phyloP scores from a whole-genome alignment of 2,888 invertebrate genomes.

The Diploptera punctata region DNA sequence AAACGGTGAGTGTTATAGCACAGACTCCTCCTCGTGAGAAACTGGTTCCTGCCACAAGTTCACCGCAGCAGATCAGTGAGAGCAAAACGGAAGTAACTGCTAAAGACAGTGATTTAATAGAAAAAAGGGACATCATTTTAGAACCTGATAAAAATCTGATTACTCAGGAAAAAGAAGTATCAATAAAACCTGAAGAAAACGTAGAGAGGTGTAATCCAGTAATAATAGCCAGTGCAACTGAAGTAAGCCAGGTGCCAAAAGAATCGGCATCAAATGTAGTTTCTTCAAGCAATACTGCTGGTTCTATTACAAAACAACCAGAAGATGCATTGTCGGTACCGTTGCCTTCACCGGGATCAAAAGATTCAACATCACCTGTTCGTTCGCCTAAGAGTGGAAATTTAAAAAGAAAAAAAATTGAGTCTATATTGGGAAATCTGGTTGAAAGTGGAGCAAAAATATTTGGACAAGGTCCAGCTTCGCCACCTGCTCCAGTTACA shows the following conservation, averaged over 20 bases:
- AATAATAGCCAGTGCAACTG: conserved; percentile 17
- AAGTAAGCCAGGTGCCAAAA: neutral
- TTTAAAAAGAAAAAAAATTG: conserved; percentile 49
- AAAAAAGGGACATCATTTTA: neutral
- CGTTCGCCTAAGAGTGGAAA: conserved; percentile 37
- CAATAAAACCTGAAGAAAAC: neutral
- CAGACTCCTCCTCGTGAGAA: conserved; percentile 32
- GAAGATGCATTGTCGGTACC: conserved; percentile 28
- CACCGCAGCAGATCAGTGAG: neutral
- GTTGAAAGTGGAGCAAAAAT: conserved; percentile 43
- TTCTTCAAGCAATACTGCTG: neutral
- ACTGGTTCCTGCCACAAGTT: neutral
- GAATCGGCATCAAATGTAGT: neutral
- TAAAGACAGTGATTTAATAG: conserved; percentile 5
- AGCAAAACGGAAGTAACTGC: neutral
- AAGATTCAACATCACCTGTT: conserved; percentile 35
- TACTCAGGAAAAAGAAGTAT: neutral
- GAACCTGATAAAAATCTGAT: conserved; percentile 7
- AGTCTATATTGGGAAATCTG: conserved; percentile 57
- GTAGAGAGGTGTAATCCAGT: conserved; percentile 11
- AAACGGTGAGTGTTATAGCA: conserved; percentile 38
- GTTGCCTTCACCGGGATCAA: conserved; percentile 23
- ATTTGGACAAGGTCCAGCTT: neutral
- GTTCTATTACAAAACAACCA: neutral
- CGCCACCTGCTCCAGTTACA: neutral